These are phyloP conservation scores for Prunella himalayana DNA, from an alignment of 2,113 vertebrate genomes.

Conservation along the genomic window DNA sequence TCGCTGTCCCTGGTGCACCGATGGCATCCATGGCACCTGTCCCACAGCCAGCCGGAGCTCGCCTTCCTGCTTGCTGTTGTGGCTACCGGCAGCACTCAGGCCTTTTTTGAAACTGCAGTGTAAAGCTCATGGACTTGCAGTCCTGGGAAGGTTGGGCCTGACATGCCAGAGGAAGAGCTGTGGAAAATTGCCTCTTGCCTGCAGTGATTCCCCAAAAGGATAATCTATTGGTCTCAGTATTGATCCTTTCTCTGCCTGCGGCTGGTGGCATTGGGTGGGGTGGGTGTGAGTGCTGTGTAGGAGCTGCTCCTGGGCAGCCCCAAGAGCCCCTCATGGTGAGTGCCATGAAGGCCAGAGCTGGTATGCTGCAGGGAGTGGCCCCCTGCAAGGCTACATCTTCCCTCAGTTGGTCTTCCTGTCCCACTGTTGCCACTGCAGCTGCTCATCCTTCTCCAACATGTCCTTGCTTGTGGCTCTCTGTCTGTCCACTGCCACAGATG, in stretches of 20 bases:
- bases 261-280: neutral
- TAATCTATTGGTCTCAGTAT: neutral
- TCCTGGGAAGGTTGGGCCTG: neutral
- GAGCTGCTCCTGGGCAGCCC: neutral
- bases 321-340: neutral
- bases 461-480: neutral
- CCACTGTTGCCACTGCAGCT: fast-evolving
- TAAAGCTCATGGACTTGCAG: neutral
- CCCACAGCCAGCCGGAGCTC: neutral
- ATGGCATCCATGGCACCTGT: fast-evolving
- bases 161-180: neutral
- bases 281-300: fast-evolving
- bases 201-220: neutral
- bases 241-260: fast-evolving
- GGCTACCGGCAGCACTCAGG: neutral
- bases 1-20: fast-evolving
- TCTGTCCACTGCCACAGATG: neutral
- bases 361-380: neutral
- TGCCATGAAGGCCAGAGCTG: neutral
- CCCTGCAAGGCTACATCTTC: neutral
- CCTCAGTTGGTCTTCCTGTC: neutral
- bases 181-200: neutral
- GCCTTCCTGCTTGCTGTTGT: fast-evolving
- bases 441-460: fast-evolving
- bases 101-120: neutral